A percentile compares a stretch with the other conserved stretches of the same genome.
Evolutionary conservation across 1,140 invertebrate species (phyloP).

Genomic region (Chionoecetes opilio): DNA sequence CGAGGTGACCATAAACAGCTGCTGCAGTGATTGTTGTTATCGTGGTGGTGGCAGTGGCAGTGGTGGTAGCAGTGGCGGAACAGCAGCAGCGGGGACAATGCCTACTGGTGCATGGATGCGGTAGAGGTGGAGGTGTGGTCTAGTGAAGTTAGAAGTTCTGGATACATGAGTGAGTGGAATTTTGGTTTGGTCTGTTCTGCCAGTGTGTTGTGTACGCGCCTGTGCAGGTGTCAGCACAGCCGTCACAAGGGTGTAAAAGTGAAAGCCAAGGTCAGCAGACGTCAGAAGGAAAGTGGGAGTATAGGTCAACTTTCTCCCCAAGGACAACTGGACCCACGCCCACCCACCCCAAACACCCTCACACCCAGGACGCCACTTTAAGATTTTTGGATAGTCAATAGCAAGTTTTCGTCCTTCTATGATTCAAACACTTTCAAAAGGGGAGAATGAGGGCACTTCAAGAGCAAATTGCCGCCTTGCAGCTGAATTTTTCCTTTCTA

Average conservation of each 20-base stretch:
- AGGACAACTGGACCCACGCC: conserved; percentile 38
- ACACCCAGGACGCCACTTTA: background rate
- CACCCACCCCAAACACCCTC: background rate
- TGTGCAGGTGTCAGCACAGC: conserved; percentile 25
- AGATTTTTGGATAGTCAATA: no score
- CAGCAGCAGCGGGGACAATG: background rate
- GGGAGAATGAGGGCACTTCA: no score
- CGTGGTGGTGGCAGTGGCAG: background rate
- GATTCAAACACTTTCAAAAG: no score
- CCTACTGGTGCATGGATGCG: background rate
- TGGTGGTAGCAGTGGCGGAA: background rate
- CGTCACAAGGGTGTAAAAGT: conserved; percentile 53
- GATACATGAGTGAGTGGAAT: no score
- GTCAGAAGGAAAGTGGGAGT: conserved; percentile 16
- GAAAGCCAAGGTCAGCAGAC: conserved; percentile 61
- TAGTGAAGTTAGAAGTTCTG: no score
- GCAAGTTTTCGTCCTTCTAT: no score
- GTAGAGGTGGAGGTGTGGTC: background rate
- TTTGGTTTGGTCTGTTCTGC: background rate
- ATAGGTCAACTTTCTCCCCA: conserved; percentile 45
- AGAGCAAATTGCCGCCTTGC: no score
- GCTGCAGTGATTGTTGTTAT: background rate
- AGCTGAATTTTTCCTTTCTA: no score
- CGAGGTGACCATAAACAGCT: background rate
- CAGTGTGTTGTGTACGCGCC: conserved; percentile 5